phyloP scores from a whole-genome alignment of 2,797 vertebrate genomes.

The Pagetopsis macropterus region DNA sequence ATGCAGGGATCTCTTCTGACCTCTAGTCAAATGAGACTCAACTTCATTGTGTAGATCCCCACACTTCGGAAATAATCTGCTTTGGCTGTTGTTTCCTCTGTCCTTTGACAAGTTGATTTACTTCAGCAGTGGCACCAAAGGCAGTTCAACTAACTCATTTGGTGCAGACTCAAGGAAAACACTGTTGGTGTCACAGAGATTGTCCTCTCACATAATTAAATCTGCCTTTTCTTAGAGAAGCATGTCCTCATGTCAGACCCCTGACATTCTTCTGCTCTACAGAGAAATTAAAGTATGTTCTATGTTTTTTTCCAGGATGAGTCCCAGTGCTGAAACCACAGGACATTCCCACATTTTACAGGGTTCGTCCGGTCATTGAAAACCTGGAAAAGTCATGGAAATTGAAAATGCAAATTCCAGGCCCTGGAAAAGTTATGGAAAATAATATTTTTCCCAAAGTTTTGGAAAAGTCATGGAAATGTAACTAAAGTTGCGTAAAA shows the following conservation, averaged over 20 bases:
- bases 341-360: conserved; percentile 67
- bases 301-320: conserved; percentile 38
- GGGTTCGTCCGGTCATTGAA: too few species aligned
- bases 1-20: conserved; percentile 54
- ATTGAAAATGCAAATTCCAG: too few species aligned
- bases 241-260: conserved; percentile 26
- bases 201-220: conserved; percentile 44
- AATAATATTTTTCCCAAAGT: too few species aligned
- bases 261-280: conserved; percentile 40
- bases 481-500: too few species aligned
- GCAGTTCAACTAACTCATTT: conserved; percentile 34
- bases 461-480: too few species aligned
- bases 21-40: conserved; percentile 54
- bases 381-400: too few species aligned
- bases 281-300: conserved; percentile 65
- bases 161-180: conserved; percentile 23
- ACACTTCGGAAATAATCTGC: conserved; percentile 41
- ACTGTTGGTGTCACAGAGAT: conserved; percentile 19
- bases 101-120: conserved; percentile 35
- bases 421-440: too few species aligned
- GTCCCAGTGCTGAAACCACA: conserved; percentile 55
- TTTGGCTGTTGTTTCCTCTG: conserved; percentile 29
- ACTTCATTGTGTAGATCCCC: conserved; percentile 34
- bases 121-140: conserved; percentile 20
- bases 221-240: conserved; percentile 26